Percentiles rank a stretch among this genome's conserved stretches.
phyloP scores from a whole-genome alignment of 2,797 vertebrate species.

The Chiroxiphia lanceolata region DNA sequence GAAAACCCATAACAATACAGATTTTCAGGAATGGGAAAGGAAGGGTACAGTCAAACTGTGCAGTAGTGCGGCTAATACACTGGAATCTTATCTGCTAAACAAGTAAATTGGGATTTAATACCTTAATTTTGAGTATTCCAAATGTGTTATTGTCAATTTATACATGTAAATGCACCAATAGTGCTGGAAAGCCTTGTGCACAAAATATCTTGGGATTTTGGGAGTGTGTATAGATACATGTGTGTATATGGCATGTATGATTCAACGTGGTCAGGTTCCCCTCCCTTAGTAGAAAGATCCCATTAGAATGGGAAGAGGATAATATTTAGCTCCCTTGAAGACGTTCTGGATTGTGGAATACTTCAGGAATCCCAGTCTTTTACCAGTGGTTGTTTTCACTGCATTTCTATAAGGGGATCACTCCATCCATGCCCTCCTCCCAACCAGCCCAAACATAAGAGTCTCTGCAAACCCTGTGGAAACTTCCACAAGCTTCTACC shows the following conservation, averaged over 20 bases:
- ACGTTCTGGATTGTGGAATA: neutral
- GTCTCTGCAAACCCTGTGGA: neutral
- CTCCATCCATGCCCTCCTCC: neutral
- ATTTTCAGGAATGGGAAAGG: neutral
- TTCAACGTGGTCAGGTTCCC: neutral
- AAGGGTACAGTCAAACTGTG: neutral
- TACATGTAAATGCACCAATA: neutral
- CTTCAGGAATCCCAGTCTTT: accelerated
- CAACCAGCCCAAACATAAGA: neutral
- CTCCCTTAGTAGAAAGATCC: neutral
- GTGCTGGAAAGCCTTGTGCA: neutral
- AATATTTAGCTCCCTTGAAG: neutral
- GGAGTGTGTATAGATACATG: accelerated
- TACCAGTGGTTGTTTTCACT: neutral
- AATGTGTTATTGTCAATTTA: neutral
- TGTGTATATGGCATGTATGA: neutral
- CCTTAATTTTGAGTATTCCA: neutral
- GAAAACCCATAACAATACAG: neutral
- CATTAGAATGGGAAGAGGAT: neutral
- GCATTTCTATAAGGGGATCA: neutral
- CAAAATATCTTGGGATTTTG: neutral
- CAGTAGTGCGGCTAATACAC: neutral
- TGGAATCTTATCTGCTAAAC: neutral
- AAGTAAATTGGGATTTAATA: neutral
- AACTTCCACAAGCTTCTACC: neutral